A percentile compares a stretch with the other conserved stretches of the same genome.
Evolutionary conservation across 2,797 vertebrate genomes (phyloP).

Genomic region (Rallus crepitans): DNA sequence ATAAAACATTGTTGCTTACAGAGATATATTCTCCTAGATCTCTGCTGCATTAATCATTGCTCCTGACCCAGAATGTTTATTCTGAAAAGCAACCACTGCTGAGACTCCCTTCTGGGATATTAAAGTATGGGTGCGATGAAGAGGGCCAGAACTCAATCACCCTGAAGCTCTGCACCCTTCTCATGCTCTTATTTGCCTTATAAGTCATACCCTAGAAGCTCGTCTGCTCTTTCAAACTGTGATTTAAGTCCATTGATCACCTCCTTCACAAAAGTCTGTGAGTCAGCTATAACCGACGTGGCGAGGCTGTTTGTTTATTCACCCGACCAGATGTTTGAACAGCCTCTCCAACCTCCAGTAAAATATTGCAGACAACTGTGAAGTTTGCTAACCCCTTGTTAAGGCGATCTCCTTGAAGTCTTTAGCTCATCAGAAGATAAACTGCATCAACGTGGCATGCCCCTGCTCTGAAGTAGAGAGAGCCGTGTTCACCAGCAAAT

Average conservation of each 20-base stretch:
- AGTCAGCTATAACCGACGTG: conserved; percentile 38
- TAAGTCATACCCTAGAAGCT: neutral
- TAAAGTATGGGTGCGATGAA: neutral
- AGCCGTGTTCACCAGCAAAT: neutral
- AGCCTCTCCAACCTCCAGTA: conserved; percentile 47
- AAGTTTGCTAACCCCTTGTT: conserved; percentile 74
- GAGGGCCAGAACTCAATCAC: neutral
- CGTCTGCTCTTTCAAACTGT: neutral
- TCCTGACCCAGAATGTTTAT: neutral
- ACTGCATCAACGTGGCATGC: neutral
- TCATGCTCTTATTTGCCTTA: neutral
- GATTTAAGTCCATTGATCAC: conserved; percentile 31
- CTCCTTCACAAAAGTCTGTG: conserved; percentile 38
- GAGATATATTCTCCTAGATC: neutral
- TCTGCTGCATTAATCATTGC: neutral
- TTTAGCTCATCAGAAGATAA: conserved; percentile 53
- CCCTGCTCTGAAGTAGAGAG: neutral
- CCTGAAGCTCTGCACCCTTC: neutral
- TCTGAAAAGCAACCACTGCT: neutral
- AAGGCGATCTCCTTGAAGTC: conserved; percentile 66
- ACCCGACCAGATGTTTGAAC: conserved; percentile 66
- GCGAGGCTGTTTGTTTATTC: conserved; percentile 67
- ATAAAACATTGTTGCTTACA: conserved; percentile 4
- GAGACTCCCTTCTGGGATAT: neutral
- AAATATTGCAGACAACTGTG: conserved; percentile 66